Evolutionary conservation across 53 echinoderm and acorn worm species (phyloP).

Genomic region (Glandiceps talaboti): DNA sequence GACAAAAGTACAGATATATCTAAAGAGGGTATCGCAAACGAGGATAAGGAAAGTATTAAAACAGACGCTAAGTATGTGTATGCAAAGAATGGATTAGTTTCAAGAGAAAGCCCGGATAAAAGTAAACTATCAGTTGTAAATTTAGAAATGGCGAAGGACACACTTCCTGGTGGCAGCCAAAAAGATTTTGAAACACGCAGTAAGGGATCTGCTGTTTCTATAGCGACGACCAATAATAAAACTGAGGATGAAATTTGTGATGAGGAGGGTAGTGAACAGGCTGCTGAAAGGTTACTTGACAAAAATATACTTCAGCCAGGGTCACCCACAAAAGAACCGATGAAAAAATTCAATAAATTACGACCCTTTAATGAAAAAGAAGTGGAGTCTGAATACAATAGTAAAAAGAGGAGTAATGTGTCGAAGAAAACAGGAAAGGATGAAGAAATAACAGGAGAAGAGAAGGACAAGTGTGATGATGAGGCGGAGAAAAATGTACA

Average conservation of each 20-base stretch:
- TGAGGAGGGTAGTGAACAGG: not conserved
- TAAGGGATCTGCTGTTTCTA: not conserved
- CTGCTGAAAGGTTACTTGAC: not conserved
- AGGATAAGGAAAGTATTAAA: not conserved
- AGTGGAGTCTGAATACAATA: not conserved
- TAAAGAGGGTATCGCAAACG: not conserved
- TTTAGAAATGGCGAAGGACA: not conserved
- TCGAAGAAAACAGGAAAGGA: not conserved
- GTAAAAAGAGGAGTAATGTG: not conserved
- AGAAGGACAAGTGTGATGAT: not conserved
- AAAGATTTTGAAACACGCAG: not conserved
- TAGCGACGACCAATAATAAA: not conserved
- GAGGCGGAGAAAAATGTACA: not conserved
- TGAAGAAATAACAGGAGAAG: not conserved
- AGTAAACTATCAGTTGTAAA: not conserved
- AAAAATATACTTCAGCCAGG: not conserved
- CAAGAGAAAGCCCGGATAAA: not conserved
- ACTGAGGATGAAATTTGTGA: not conserved
- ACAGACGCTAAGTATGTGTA: not conserved
- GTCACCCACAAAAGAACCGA: not conserved
- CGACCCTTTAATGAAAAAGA: not conserved
- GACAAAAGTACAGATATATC: too few species aligned
- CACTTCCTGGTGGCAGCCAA: not conserved
- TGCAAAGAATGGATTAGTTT: not conserved
- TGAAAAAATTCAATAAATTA: not conserved